phyloP scores from a whole-genome alignment of 2,113 vertebrate genomes.

The Oostethus manadensis region DNA sequence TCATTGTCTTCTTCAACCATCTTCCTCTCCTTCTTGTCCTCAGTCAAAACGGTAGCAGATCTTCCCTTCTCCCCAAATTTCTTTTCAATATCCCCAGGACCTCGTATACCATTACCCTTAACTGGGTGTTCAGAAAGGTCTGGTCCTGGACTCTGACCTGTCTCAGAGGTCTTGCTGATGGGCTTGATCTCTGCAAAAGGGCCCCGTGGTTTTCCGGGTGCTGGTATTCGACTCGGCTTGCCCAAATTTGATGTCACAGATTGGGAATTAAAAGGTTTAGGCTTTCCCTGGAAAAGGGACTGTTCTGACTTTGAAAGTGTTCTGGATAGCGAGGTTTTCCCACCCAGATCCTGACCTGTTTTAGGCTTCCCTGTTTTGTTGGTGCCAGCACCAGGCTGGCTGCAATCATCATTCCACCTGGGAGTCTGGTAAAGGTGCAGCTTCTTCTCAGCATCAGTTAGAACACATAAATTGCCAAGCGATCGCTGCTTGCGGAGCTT shows the following conservation, averaged over 20 bases:
- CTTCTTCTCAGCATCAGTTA: conserved; percentile 92
- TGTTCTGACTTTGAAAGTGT: conserved; percentile 90
- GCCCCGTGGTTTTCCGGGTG: conserved; percentile 74
- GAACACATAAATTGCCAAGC: conserved; percentile 85
- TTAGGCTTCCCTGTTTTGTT: conserved; percentile 51
- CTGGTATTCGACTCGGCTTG: conserved; percentile 86
- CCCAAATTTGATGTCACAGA: conserved; percentile 65
- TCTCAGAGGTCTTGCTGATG: conserved; percentile 83
- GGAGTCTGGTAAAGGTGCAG: conserved; percentile 86
- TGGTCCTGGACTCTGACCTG: conserved; percentile 64
- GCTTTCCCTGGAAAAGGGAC: conserved; percentile 84
- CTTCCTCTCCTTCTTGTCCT: conserved; percentile 56
- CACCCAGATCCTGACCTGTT: conserved; percentile 46
- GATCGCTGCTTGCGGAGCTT: conserved; percentile 89
- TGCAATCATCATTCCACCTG: conserved; percentile 83
- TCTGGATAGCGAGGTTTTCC: conserved; percentile 73
- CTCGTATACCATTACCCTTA: conserved; percentile 54
- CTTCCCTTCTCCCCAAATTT: conserved; percentile 63
- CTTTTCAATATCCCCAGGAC: conserved; percentile 46
- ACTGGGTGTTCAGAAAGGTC: conserved; percentile 76
- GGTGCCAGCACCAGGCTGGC: conserved; percentile 56
- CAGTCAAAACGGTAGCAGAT: conserved; percentile 27
- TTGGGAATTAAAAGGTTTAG: conserved; percentile 71
- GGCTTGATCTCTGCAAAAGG: conserved; percentile 94
- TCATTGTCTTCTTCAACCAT: conserved; percentile 66